Evolutionary conservation across 2,888 invertebrate genomes (phyloP).

Genomic region (Athalia rosae): DNA sequence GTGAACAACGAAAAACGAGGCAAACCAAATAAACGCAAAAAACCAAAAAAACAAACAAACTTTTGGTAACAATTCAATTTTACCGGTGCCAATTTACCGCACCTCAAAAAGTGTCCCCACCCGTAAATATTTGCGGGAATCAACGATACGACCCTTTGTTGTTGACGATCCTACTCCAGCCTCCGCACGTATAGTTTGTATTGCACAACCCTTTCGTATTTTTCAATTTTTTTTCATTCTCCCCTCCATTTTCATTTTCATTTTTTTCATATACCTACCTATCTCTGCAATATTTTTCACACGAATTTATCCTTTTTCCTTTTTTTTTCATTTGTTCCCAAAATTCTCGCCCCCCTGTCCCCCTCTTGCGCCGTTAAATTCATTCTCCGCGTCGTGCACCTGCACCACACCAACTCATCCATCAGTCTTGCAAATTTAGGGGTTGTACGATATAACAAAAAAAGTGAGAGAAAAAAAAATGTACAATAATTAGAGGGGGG

Average conservation of each 20-base stretch:
- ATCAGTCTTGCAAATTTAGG: too few relatives aligned
- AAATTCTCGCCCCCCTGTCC: too few relatives aligned
- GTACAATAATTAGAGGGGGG: neutral
- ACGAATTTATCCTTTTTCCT: too few relatives aligned
- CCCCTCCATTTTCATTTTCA: neutral
- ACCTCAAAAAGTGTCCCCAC: slow-evolving; percentile 18
- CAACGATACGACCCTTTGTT: slow-evolving; percentile 35
- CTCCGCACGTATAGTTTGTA: too few relatives aligned
- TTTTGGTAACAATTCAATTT: slow-evolving; percentile 39
- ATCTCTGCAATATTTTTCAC: neutral
- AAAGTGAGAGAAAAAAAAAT: too few relatives aligned
- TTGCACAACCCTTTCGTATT: neutral
- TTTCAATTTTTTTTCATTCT: neutral
- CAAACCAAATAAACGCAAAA: neutral
- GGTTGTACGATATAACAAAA: too few relatives aligned
- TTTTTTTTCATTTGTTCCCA: too few relatives aligned
- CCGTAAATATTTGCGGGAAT: slow-evolving; percentile 33
- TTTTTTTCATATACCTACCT: neutral
- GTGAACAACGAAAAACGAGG: neutral
- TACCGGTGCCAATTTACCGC: slow-evolving; percentile 28
- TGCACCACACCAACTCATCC: neutral
- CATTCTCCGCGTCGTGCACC: neutral
- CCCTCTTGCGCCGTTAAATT: neutral
- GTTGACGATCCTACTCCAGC: slow-evolving; percentile 3
- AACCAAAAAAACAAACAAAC: neutral